Base-by-base conservation (phyloP, 35 echinoderm and acorn worm genomes). In the Stichopus chloronotus region DNA sequence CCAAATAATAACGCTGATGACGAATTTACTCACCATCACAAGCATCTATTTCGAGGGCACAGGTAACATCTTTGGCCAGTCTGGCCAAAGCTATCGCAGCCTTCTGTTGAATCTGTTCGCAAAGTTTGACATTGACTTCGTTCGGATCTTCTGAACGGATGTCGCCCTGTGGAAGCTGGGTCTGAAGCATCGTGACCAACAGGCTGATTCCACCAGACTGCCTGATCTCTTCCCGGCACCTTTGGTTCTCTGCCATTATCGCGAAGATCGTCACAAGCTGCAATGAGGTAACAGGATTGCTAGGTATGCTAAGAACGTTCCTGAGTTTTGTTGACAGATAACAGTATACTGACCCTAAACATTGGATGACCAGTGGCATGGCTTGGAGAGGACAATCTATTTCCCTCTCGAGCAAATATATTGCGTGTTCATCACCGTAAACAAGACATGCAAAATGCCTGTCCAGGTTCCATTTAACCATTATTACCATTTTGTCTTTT, bases 21-120 rank as follows among this genome's bases (percentile, higher is more conserved):
- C 3, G 30, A 56, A 12, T 19, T 24, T n/a, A 9, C 92, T 79
- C 54, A 93, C 92, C 92, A 13, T 93, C 78, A 56, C 25, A 71
- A 6, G 76, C 25, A 52, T 74, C 52, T 12, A 93, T 93, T 71
- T 58, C 82, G 6, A 23, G 65, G 4, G 92, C 92, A 87, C 82
- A 86, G 5, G 13, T 87, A 23, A 52, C 76, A 58, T 93, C 92
- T 55, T 86, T 93, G 0, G 80, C 60, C 10, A 93, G 72, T 87
- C 92, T 93, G 20, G 81, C 92, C 58, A 93, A 65, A 58, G 81
- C 92, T 16, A 93, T 93, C 43, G 92, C 92, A 9, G 92, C 58
- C 82, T 93, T 93, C 43, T 93, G 92, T 58, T 93, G 92, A 54
- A 93, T 86, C 74, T 80, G 78, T 72, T 93, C 92, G 74, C 92